Evolutionary conservation across 1,140 invertebrate species (phyloP).

Genomic region (Penaeus vannamei): DNA sequence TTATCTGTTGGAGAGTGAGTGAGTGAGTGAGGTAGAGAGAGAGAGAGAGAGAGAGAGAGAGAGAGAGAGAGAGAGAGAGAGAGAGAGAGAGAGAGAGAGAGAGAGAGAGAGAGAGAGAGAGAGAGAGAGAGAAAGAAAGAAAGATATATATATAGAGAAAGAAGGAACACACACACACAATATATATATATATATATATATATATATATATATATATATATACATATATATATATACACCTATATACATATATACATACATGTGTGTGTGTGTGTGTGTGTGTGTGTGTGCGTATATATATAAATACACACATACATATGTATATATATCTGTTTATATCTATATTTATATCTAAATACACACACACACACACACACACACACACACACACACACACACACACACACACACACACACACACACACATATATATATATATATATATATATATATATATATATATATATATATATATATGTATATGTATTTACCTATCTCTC

Average conservation of each 20-base stretch:
- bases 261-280: constrained; percentile 23
- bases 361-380: constrained; percentile 14
- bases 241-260: constrained; percentile 39
- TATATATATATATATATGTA: constrained; percentile 24
- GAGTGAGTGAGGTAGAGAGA: too few species aligned
- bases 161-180: constrained; percentile 13
- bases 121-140: too few species aligned
- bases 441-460: constrained; percentile 33
- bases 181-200: constrained; percentile 47
- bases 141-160: too few species aligned
- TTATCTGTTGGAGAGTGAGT: too few species aligned
- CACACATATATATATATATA: constrained; percentile 26
- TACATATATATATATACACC: constrained; percentile 40
- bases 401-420: too few species aligned
- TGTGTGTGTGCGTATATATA: constrained; percentile 12
- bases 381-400: too few species aligned
- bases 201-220: constrained; percentile 40
- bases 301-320: not conserved
- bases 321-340: constrained; percentile 1
- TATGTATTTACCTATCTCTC: not conserved
- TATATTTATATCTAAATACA: constrained; percentile 22
- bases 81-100: too few species aligned
- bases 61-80: too few species aligned
- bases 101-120: too few species aligned
- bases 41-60: too few species aligned